Evolutionary conservation across 2,113 vertebrate genomes (phyloP), one percentile per base, ranked within the genome.

Genomic region (Amia ocellicauda): DNA sequence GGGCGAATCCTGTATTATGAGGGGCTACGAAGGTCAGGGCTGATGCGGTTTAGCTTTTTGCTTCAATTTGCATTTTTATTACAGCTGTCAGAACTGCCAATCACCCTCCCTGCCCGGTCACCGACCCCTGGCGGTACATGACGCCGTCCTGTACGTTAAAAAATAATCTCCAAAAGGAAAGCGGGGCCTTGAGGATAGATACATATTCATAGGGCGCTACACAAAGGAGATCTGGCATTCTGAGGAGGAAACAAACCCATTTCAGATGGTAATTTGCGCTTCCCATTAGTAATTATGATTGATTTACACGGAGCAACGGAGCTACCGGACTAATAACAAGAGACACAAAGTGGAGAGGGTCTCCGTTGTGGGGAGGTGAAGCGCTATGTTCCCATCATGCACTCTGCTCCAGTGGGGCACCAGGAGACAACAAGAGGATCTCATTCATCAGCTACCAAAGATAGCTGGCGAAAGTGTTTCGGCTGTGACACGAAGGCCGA

Each of bases 41-140:
- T 69, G 71, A 67, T 78, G 78, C 77, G 75, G 69, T 73, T 63
- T 62, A 69, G 80, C 77, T 81, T 2, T 85, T 80, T 76, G 68
- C 72, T 74, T 58, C 62, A 62, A 91, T 91, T 91, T 88, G 87
- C 88, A 90, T 91, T 91, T 91, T 91, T 88, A 90, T 91, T 91
- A 78, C 83, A 49, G 56, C 77, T 85, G 82, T 84, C 78, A 70
- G 77, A 71, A 82, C 74, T 75, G 74, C 78, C 72, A 71, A 82
- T 89, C 87, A 88, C 83, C 77, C 77, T 77, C 31, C 17, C 22
- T 20, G 28, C 53, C 51, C 17, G 51, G 8, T 77, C 73, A 78
- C 80, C 78, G 84, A 86, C 82, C 83, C 74, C 71, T 40, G 10
- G 68, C 63, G 77, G 65, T 72, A 82, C 80, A 79, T 49, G 64